Percentiles rank a stretch among this genome's conserved stretches.
Evolutionary conservation across 1,140 invertebrate species (phyloP).

Genomic region (Brachionus calyciflorus): DNA sequence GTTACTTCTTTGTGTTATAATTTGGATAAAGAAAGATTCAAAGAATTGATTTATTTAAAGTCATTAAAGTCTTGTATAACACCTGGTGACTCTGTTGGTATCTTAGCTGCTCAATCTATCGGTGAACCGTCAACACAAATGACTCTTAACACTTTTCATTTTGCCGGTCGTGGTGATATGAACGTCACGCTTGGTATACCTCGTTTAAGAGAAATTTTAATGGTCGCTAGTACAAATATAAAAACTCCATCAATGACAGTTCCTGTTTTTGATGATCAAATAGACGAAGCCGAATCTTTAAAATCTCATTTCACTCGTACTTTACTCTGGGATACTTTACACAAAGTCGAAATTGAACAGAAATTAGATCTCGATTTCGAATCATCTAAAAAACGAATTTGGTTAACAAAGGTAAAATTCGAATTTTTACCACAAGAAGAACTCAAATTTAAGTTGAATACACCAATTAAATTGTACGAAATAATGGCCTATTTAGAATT

Average conservation of each 20-base stretch:
- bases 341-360: conserved; percentile 41
- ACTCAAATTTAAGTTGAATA: not conserved
- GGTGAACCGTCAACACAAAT: conserved; percentile 99
- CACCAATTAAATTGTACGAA: conserved; percentile 33
- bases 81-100: conserved; percentile 91
- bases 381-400: not conserved
- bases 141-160: conserved; percentile 99
- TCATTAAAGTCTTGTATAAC: conserved; percentile 72
- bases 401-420: conserved; percentile 35
- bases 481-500: conserved; percentile 14
- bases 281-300: conserved; percentile 23
- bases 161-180: conserved; percentile 98
- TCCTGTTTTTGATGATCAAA: conserved; percentile 65
- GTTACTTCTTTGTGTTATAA: not conserved
- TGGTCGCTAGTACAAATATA: conserved; percentile 84
- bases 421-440: conserved; percentile 41
- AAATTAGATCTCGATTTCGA: conserved; percentile 32
- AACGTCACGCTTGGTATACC: conserved; percentile 96
- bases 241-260: conserved; percentile 95
- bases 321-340: conserved; percentile 18
- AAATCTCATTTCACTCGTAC: conserved; percentile 23
- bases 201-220: conserved; percentile 88
- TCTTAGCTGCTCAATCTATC: conserved; percentile 88
- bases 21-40: conserved; percentile 48
- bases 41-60: conserved; percentile 72